Base-by-base conservation (phyloP, 1,140 invertebrate genomes). In the Achroia grisella region DNA sequence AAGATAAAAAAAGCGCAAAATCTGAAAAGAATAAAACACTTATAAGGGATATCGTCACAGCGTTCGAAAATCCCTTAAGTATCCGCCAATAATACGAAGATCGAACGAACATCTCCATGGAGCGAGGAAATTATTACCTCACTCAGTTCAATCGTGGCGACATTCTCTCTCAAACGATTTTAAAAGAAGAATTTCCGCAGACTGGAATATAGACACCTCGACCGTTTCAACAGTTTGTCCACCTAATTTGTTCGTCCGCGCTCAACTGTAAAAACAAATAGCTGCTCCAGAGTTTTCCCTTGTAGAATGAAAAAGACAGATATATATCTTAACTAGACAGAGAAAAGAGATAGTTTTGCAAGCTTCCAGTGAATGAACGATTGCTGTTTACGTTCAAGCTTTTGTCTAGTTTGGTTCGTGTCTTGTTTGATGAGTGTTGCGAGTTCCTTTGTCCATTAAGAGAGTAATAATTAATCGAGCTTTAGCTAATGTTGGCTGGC, bases 181-280 rank as follows among this genome's bases (percentile, higher is more conserved):
- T 71, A 71, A 72, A 67, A 70, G 73, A 78, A 71, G 69, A 77
- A 80, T 81, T 81, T 68, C 46, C 70, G 49, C 61, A 57, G 65
- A 71, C 56, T 63, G 69, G 64, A 78, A 84, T 75, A 84, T 72
- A 80, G 77, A 81, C 80, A 81, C 74, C 75, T 81, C 72, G 71
- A 53, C 64, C 69, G 72, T 65, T 80, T 76, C 72, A 74, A 81
- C 77, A 81, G 80, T 84, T 80, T 81, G 80, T 81, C 80, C 75
- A 76, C 74, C 80, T 84, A 84, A 81, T 84, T 84, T 84, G 77
- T 81, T 81, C 80, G 66, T 54, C 69, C 74, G 53, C 74, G 74
- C 68, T 71, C 76, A 62, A 73, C 80, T 80, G 77, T 73, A 80
- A 80, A 81, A 84, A 84, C 77, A 84, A 84, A 84, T 84, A 80